Evolutionary conservation across 2,113 vertebrate species (phyloP).

Genomic region (Psittacula cyanocephala): DNA sequence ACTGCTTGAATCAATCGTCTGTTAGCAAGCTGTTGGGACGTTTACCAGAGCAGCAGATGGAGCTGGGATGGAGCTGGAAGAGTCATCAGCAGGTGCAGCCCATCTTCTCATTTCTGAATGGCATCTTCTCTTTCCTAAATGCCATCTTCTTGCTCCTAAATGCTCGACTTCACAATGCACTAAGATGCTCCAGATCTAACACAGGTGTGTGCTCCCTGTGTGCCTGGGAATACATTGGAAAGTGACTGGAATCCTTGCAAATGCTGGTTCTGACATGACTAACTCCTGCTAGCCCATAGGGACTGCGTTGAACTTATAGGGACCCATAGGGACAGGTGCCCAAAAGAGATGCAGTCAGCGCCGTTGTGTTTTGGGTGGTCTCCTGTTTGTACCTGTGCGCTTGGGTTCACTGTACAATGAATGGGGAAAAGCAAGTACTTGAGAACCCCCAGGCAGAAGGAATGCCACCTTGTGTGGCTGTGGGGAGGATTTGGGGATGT

Average conservation of each 20-base stretch:
- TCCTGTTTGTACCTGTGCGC: not conserved
- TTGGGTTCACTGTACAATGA: rapidly evolving
- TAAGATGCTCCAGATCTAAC: not conserved
- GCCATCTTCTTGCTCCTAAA: not conserved
- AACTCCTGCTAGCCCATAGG: not conserved
- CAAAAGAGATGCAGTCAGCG: not conserved
- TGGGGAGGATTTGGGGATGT: not conserved
- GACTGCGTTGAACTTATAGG: rapidly evolving
- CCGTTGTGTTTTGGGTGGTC: rapidly evolving
- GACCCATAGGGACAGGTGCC: rapidly evolving
- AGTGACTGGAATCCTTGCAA: not conserved
- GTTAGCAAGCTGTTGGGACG: not conserved
- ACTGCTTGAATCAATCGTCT: not conserved
- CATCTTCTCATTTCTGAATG: not conserved
- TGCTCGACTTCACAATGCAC: not conserved
- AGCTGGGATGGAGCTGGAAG: not conserved
- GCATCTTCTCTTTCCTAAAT: not conserved
- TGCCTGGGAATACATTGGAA: rapidly evolving
- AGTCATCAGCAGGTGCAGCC: not conserved
- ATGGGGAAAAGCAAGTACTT: not conserved
- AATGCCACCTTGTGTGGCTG: not conserved
- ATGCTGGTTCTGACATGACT: not conserved
- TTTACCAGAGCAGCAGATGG: not conserved
- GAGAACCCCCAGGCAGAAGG: not conserved
- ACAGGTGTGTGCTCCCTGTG: not conserved